Percentiles rank a stretch among this genome's conserved stretches.
Conservation (phyloP, 2,113 vertebrate species). For the Danio rerio region DNA sequence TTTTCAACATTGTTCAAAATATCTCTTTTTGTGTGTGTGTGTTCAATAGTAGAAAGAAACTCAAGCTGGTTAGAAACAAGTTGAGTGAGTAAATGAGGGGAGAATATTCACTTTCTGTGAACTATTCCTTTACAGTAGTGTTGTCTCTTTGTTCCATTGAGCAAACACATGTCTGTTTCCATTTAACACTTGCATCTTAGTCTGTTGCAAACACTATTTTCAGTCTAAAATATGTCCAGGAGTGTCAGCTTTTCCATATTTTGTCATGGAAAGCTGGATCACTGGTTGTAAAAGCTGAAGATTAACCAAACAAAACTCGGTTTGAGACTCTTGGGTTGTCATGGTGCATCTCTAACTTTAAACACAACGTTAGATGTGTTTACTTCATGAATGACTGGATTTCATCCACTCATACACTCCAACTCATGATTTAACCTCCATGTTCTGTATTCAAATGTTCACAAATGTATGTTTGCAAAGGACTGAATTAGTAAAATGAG, state of each 20-base stretch:
- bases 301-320: neutral
- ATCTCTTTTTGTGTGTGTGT: no score
- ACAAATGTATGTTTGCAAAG: neutral
- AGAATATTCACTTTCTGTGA: no score
- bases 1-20: no score
- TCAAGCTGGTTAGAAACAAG: no score
- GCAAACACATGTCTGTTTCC: neutral
- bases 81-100: no score
- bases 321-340: neutral
- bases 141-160: neutral
- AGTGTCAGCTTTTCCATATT: neutral
- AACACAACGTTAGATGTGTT: neutral
- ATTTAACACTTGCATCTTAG: neutral
- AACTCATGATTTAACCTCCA: neutral
- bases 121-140: neutral
- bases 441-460: neutral
- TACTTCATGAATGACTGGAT: constrained; percentile 20
- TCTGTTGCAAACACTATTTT: neutral
- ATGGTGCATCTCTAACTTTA: neutral
- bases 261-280: neutral
- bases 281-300: neutral
- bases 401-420: constrained; percentile 11
- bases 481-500: no score
- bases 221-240: neutral
- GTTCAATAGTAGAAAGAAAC: no score